Percentiles rank a stretch among this genome's conserved stretches.
These are phyloP conservation scores for Macaca mulatta DNA, from an alignment of 2,113 vertebrate genomes.

Conservation along the genomic window DNA sequence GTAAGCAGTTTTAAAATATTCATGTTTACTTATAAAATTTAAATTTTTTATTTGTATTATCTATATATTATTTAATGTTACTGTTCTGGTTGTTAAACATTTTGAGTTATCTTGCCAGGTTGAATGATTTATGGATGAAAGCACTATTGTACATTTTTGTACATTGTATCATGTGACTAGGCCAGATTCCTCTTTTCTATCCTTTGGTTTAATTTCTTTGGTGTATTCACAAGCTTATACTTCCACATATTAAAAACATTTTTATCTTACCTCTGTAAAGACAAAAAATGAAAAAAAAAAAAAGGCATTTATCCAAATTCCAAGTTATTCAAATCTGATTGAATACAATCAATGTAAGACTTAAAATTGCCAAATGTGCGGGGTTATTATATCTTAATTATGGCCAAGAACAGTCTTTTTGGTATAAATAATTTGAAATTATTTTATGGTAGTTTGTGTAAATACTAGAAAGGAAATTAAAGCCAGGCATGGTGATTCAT, in stretches of 20 bases:
- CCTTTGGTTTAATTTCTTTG: not conserved
- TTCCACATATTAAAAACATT: not conserved
- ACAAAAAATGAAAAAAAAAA: no score
- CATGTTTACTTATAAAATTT: not conserved
- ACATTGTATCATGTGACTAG: not conserved
- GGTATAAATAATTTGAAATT: not conserved
- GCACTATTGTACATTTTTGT: not conserved
- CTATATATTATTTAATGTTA: not conserved
- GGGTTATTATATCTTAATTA: not conserved
- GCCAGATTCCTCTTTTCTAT: not conserved
- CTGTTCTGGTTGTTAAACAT: not conserved
- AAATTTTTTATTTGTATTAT: not conserved
- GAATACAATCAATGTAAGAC: not conserved
- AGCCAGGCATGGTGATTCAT: not conserved
- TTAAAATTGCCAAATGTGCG: not conserved
- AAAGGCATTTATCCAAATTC: not conserved
- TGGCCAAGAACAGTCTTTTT: not conserved
- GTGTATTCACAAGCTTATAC: not conserved
- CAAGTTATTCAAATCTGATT: not conserved
- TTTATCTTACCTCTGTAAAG: no score
- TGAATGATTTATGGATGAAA: not conserved
- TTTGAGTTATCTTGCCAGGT: not conserved
- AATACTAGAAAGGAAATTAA: not conserved
- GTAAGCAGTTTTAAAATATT: not conserved
- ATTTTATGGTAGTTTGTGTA: not conserved